Conservation (phyloP, 2,888 invertebrate genomes). For the Orthosia incerta region DNA sequence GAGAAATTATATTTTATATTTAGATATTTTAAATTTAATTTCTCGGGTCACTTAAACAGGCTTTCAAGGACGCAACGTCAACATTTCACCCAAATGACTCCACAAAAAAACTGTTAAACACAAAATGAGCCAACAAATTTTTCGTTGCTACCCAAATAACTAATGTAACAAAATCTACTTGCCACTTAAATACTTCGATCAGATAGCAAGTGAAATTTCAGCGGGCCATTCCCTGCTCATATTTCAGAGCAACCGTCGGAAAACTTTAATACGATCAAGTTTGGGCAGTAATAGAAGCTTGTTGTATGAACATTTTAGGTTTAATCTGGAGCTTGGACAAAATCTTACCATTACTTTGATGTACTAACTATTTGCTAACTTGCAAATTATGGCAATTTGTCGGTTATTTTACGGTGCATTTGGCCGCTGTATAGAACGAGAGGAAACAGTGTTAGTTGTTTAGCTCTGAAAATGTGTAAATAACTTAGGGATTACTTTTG, state of each 20-base stretch:
- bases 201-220: conserved; percentile 72
- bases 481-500: neutral
- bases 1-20: too few relatives aligned
- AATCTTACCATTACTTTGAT: conserved; percentile 78
- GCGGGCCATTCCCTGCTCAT: conserved; percentile 72
- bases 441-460: neutral
- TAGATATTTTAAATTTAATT: too few relatives aligned
- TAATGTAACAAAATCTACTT: conserved; percentile 56
- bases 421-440: neutral
- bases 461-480: neutral
- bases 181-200: conserved; percentile 65
- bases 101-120: conserved; percentile 3
- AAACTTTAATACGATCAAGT: conserved; percentile 84
- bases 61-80: neutral
- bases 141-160: conserved; percentile 42
- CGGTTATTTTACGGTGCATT: conserved; percentile 36
- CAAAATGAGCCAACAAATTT: conserved; percentile 38
- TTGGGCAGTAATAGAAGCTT: conserved; percentile 81
- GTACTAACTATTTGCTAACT: conserved; percentile 70
- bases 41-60: too few relatives aligned
- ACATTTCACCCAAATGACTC: neutral
- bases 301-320: conserved; percentile 74
- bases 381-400: conserved; percentile 72
- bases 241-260: conserved; percentile 75
- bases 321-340: conserved; percentile 77